phyloP scores from a whole-genome alignment of 2,888 invertebrate species.

The Lasius fuliginosus region DNA sequence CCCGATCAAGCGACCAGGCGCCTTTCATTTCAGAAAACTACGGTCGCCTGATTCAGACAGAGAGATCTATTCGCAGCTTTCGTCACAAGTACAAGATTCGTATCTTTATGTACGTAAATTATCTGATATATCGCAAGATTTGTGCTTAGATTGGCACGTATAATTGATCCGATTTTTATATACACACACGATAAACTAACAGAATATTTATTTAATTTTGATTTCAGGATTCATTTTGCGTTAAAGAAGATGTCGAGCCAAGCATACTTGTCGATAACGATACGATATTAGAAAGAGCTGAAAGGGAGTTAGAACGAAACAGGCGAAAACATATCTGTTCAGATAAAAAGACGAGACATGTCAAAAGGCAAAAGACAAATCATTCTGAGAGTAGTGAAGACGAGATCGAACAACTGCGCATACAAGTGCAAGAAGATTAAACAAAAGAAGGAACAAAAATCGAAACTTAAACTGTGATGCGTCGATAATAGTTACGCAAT shows the following conservation, averaged over 20 bases:
- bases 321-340: constrained; percentile 70
- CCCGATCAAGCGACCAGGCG: constrained; percentile 67
- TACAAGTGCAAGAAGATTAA: constrained; percentile 76
- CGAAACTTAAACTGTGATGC: constrained; percentile 24
- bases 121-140: not conserved
- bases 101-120: constrained; percentile 81
- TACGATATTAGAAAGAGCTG: constrained; percentile 74
- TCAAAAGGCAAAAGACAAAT: constrained; percentile 62
- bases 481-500: constrained; percentile 6
- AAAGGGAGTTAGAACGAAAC: constrained; percentile 62
- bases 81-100: constrained; percentile 69
- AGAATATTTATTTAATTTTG: constrained; percentile 38
- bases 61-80: constrained; percentile 78
- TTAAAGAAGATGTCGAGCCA: constrained; percentile 65
- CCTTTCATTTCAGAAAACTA: constrained; percentile 72
- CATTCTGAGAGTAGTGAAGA: constrained; percentile 79
- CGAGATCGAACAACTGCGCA: constrained; percentile 78
- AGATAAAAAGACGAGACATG: constrained; percentile 33
- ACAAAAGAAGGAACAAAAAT: not conserved
- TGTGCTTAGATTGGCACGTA: not conserved
- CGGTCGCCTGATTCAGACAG: constrained; percentile 54
- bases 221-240: constrained; percentile 82
- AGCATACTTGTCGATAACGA: constrained; percentile 52
- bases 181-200: not conserved
- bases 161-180: not conserved